phyloP scores from a whole-genome alignment of 1,140 invertebrate genomes.

The Scaptomyza hsui region DNA sequence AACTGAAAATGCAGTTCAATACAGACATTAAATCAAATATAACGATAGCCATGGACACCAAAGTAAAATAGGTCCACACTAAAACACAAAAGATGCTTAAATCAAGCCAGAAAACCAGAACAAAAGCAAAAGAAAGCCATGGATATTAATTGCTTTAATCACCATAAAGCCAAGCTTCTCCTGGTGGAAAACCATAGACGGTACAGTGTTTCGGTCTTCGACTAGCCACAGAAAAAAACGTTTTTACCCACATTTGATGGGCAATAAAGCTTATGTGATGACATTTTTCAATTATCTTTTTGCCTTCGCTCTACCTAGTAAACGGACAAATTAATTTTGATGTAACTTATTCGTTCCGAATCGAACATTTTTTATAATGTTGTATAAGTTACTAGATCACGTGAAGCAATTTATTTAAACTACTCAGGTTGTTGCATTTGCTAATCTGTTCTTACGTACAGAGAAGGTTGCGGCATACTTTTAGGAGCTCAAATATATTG shows the following conservation, averaged over 20 bases:
- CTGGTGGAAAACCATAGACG: not conserved
- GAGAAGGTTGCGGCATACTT: too few relatives aligned
- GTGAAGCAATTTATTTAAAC: too few relatives aligned
- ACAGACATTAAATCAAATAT: not conserved
- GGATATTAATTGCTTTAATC: conserved; percentile 55
- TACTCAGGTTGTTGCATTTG: too few relatives aligned
- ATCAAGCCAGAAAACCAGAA: not conserved
- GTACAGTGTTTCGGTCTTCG: not conserved
- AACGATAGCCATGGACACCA: not conserved
- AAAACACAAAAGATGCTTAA: conserved; percentile 4
- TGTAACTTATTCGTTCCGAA: not conserved
- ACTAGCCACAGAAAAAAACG: not conserved
- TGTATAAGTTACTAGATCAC: too few relatives aligned
- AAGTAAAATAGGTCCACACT: not conserved
- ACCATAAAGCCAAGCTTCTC: conserved; percentile 32
- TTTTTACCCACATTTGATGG: conserved; percentile 1
- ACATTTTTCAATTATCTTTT: not conserved
- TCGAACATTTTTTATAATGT: not conserved
- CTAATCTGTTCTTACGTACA: too few relatives aligned
- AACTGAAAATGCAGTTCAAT: not conserved
- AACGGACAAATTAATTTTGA: not conserved
- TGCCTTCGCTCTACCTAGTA: not conserved
- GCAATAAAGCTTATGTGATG: conserved; percentile 1
- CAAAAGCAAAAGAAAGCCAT: conserved; percentile 11
- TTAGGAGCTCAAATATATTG: too few relatives aligned